phyloP scores from a whole-genome alignment of 2,113 vertebrate species.

The Pimephales promelas region DNA sequence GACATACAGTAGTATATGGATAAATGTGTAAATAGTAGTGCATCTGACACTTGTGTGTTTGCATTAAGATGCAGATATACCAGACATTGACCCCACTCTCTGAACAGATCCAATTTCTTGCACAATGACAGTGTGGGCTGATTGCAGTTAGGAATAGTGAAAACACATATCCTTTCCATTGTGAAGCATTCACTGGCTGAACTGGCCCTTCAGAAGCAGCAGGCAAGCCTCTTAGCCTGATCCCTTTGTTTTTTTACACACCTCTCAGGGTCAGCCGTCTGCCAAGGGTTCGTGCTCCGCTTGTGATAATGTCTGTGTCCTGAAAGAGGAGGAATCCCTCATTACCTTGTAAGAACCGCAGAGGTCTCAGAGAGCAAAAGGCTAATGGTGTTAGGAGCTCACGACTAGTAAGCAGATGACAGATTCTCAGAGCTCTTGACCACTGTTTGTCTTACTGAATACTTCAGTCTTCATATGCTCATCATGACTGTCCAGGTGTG shows the following conservation, averaged over 20 bases:
- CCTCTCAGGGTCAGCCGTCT: neutral
- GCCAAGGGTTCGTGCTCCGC: neutral
- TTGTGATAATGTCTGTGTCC: neutral
- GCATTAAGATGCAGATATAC: neutral
- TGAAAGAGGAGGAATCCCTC: constrained; percentile 22
- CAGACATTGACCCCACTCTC: neutral
- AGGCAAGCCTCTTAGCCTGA: constrained; percentile 40
- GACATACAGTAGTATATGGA: neutral
- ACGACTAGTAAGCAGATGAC: constrained; percentile 26
- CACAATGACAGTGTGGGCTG: neutral
- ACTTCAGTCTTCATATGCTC: neutral
- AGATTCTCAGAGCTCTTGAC: constrained; percentile 34
- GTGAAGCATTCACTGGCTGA: neutral
- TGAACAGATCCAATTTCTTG: neutral
- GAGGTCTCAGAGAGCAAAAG: constrained; percentile 41
- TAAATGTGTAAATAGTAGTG: neutral
- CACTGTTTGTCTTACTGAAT: constrained; percentile 30
- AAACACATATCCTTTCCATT: constrained; percentile 4
- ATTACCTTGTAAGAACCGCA: constrained; percentile 36
- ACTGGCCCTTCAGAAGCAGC: constrained; percentile 19
- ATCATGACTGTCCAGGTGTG: neutral
- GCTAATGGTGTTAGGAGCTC: constrained; percentile 57
- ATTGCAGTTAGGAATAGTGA: neutral
- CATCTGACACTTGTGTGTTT: neutral
- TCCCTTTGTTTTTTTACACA: constrained; percentile 12